Evolutionary conservation across 1,140 invertebrate genomes (phyloP).

Genomic region (Pseudomyrmex dendroicus): DNA sequence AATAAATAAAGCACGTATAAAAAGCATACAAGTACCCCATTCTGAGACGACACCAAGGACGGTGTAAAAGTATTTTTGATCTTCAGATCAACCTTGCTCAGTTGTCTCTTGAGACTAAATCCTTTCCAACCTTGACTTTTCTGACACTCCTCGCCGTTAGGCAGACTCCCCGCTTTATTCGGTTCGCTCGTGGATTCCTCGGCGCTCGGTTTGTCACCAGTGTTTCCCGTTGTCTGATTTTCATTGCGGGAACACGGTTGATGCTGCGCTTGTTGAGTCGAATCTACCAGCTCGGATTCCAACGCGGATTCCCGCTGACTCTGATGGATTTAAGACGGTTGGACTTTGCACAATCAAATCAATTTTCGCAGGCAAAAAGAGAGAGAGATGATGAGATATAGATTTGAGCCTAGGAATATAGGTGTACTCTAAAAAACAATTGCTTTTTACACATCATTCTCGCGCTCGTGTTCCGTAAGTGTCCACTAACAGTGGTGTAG

Average conservation of each 20-base stretch:
- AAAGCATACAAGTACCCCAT: slow-evolving; percentile 83
- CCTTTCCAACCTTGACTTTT: slow-evolving; percentile 87
- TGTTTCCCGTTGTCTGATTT: slow-evolving; percentile 61
- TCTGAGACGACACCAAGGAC: slow-evolving; percentile 81
- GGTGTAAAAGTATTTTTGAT: slow-evolving; percentile 88
- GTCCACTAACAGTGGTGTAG: slow-evolving; percentile 56
- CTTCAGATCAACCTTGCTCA: slow-evolving; percentile 92
- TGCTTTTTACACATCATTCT: slow-evolving; percentile 17
- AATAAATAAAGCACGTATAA: slow-evolving; percentile 62
- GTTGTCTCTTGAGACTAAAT: slow-evolving; percentile 92
- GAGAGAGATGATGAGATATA: neutral
- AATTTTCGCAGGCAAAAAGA: slow-evolving; percentile 62
- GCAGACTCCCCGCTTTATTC: slow-evolving; percentile 35
- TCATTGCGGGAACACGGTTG: slow-evolving; percentile 68
- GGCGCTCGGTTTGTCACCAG: slow-evolving; percentile 70
- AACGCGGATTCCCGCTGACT: slow-evolving; percentile 72
- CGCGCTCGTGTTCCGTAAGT: slow-evolving; percentile 48
- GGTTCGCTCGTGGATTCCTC: slow-evolving; percentile 72
- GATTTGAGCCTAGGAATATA: slow-evolving; percentile 66
- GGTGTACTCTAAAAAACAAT: slow-evolving; percentile 4
- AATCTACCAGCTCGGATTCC: slow-evolving; percentile 74
- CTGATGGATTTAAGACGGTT: slow-evolving; percentile 76
- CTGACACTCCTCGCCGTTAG: slow-evolving; percentile 75
- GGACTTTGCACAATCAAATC: slow-evolving; percentile 75
- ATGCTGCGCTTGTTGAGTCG: slow-evolving; percentile 71